Evolutionary conservation across 2,797 vertebrate species (phyloP).

Genomic region (Lerista edwardsae): DNA sequence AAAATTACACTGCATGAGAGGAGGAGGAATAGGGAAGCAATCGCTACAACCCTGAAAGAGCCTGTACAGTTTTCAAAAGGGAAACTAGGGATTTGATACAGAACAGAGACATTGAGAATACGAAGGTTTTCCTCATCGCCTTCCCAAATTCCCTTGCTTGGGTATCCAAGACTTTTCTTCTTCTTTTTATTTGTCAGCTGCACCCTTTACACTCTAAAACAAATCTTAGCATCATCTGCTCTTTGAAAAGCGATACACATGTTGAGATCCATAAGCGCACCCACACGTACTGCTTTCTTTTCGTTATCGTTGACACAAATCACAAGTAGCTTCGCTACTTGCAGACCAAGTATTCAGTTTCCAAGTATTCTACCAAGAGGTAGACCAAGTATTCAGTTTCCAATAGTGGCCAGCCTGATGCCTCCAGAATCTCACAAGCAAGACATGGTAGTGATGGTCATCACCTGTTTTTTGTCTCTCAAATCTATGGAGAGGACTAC

Average conservation of each 20-base stretch:
- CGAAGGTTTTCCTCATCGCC: background rate
- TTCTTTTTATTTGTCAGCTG: constrained; percentile 17
- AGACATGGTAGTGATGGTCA: background rate
- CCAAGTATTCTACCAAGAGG: too few species aligned
- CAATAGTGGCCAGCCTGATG: background rate
- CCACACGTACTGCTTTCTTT: too few species aligned
- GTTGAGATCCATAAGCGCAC: too few species aligned
- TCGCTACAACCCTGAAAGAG: constrained; percentile 6
- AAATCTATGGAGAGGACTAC: background rate
- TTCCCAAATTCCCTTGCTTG: constrained; percentile 14
- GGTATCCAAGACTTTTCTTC: constrained; percentile 33
- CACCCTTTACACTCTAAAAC: background rate
- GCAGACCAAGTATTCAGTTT: background rate
- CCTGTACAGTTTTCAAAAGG: constrained; percentile 10
- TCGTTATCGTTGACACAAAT: too few species aligned
- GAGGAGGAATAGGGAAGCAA: background rate
- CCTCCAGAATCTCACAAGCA: background rate
- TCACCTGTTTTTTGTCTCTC: background rate
- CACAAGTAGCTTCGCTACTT: too few species aligned
- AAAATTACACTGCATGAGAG: background rate
- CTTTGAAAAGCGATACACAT: background rate
- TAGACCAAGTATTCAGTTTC: background rate
- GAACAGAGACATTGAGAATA: constrained; percentile 45
- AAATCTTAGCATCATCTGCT: background rate
- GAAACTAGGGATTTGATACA: constrained; percentile 3